A percentile compares a stretch with the other conserved stretches of the same genome.
Evolutionary conservation across 2,113 vertebrate genomes (phyloP).

Genomic region (Gasterosteus nipponicus): DNA sequence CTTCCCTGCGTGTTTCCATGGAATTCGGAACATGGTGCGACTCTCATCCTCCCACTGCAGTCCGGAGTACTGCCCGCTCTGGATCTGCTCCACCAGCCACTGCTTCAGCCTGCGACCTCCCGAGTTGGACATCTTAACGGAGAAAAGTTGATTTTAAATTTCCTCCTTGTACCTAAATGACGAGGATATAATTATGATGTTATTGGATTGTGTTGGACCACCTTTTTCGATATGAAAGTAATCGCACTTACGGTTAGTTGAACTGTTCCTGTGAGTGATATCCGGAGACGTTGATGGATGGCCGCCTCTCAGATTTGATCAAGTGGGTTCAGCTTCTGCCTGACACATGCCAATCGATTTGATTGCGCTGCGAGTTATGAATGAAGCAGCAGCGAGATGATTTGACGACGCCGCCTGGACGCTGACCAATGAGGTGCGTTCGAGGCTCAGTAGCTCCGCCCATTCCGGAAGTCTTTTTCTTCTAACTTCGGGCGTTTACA

Average conservation of each 20-base stretch:
- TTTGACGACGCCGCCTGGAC: constrained; percentile 24
- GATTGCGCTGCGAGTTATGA: constrained; percentile 55
- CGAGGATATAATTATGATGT: not conserved
- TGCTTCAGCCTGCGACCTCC: constrained; percentile 91
- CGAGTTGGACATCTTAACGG: constrained; percentile 83
- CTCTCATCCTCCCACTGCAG: constrained; percentile 94
- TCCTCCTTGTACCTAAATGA: constrained; percentile 6
- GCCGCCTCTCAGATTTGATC: constrained; percentile 23
- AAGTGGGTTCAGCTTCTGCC: constrained; percentile 6
- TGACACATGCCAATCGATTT: constrained; percentile 26
- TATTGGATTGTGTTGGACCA: not conserved
- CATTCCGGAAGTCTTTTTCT: constrained; percentile 75
- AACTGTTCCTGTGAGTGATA: constrained; percentile 10
- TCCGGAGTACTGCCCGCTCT: constrained; percentile 89
- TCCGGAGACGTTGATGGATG: constrained; percentile 20
- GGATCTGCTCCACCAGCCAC: constrained; percentile 97
- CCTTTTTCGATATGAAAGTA: constrained; percentile 9
- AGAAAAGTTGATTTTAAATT: constrained; percentile 6
- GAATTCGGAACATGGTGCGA: constrained; percentile 94
- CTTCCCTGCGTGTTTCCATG: constrained; percentile 97
- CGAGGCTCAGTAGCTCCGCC: constrained; percentile 2
- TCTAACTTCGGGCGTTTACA: constrained; percentile 83
- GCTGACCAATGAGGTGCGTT: constrained; percentile 61
- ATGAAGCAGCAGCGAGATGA: constrained; percentile 46
- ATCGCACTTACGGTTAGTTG: constrained; percentile 51